Percentiles rank a stretch among this genome's conserved stretches.
Evolutionary conservation across 2,888 invertebrate genomes (phyloP).

Genomic region (Netelia inedita): DNA sequence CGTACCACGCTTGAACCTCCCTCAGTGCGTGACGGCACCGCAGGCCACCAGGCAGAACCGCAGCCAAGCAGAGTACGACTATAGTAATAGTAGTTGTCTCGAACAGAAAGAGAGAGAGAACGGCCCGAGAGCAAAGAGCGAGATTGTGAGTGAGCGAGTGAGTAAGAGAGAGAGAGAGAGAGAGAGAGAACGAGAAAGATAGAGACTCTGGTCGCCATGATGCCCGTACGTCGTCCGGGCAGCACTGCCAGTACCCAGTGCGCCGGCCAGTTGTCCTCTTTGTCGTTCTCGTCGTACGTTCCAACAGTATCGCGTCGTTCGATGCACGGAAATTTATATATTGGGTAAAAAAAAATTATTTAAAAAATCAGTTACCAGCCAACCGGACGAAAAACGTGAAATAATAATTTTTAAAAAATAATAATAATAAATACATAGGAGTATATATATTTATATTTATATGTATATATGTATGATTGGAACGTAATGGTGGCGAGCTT

Average conservation of each 20-base stretch:
- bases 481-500: background rate
- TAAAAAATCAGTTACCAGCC: too few relatives aligned
- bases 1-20: constrained; percentile 71
- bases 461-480: background rate
- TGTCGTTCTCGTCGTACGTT: constrained; percentile 58
- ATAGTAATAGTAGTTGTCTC: constrained; percentile 63
- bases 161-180: background rate
- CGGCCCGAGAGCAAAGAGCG: background rate
- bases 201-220: constrained; percentile 68
- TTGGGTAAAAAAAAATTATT: background rate
- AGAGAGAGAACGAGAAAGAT: constrained; percentile 57
- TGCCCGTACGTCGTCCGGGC: constrained; percentile 76
- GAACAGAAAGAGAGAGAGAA: constrained; percentile 61
- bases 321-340: background rate
- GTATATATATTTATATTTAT: too few relatives aligned
- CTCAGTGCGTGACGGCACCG: constrained; percentile 78
- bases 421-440: background rate
- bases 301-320: background rate
- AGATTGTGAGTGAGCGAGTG: background rate
- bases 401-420: too few relatives aligned
- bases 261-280: constrained; percentile 68
- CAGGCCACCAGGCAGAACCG: constrained; percentile 64
- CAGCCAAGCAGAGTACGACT: constrained; percentile 22
- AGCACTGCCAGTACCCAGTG: constrained; percentile 46
- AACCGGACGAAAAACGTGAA: background rate